Evolutionary conservation across 2,113 vertebrate species (phyloP), one percentile per base, ranked within the genome.

Genomic region (Otocyon megalotis): DNA sequence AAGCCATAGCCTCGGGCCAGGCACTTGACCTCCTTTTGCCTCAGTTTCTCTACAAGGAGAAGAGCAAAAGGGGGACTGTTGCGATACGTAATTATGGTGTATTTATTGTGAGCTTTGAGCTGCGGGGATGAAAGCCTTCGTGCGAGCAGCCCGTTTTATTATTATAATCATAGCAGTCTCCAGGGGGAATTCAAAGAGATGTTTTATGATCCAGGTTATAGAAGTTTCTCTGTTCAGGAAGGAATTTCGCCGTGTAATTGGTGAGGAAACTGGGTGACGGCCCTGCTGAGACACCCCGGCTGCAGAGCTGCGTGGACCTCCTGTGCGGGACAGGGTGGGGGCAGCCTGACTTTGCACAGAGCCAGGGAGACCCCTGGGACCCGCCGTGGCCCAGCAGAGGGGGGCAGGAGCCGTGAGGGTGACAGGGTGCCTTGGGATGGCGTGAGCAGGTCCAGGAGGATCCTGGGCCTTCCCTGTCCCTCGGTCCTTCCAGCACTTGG

Each of bases 181-280:
- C 26, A 94, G 80, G 97, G 93, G 79, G 76, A 79, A 97, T 96
- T 97, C 96, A 98, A 98, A 97, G 97, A 90, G 89, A 80, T 43
- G 71, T 84, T 98, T 96, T 98, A 95, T 65, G 96, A 88, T 30
- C 80, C 80, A 69, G 72, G 86, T 98, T 91, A 97, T 32, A 93
- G 76, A 81, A 85, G 97, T 96, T 97, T 97, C 97, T 96, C 63
- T 5, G 0, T 53, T 88, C 6, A 5, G 65, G 83, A 96, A 72
- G 86, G 96, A 79, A 32, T 26, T 56, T 87, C 60, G 72, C 96
- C 53, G 79, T 2, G 67, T 95, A 87, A 97, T 96, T 94, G 95
- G 80, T 50, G 86, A 58, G 85, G 62, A 74, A 28, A 37, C 82
- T 19, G 20, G 76, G 15, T 24, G 22, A 16, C 43, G 83, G 74